A percentile compares a stretch with the other conserved stretches of the same genome.
These are phyloP conservation scores for Drosophila watanabei DNA, from an alignment of 1,140 invertebrate species.

Conservation along the genomic window DNA sequence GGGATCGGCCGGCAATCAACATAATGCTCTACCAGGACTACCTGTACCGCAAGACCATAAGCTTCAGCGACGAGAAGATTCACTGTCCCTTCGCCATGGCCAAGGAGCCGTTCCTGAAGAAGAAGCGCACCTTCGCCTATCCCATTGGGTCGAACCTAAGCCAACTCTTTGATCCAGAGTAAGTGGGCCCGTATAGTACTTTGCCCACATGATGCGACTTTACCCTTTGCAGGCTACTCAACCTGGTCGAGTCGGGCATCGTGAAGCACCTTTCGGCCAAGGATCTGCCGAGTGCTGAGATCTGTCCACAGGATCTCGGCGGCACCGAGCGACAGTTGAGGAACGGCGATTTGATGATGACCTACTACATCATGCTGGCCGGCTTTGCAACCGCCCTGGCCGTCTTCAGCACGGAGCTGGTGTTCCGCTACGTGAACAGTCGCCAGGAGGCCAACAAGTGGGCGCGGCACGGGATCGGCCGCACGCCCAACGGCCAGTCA, in stretches of 20 bases:
- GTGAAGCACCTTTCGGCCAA: constrained; percentile 88
- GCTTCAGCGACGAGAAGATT: constrained; percentile 87
- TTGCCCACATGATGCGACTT: neutral
- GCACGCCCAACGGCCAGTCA: constrained; percentile 65
- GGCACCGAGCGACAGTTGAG: constrained; percentile 92
- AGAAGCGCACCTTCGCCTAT: constrained; percentile 90
- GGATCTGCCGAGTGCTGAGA: constrained; percentile 89
- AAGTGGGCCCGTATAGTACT: constrained; percentile 72
- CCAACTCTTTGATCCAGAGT: constrained; percentile 89
- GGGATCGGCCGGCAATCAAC: constrained; percentile 89
- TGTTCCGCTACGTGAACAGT: constrained; percentile 81
- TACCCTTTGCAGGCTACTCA: constrained; percentile 87
- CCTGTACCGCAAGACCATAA: constrained; percentile 87
- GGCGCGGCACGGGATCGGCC: constrained; percentile 66
- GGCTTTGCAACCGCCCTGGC: constrained; percentile 88
- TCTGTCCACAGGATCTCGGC: constrained; percentile 92
- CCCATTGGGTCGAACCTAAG: constrained; percentile 87
- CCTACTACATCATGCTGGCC: constrained; percentile 89
- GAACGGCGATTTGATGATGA: constrained; percentile 88
- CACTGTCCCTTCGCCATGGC: constrained; percentile 91
- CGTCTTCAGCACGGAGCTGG: constrained; percentile 89
- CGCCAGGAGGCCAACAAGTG: constrained; percentile 72
- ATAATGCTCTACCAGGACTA: constrained; percentile 90
- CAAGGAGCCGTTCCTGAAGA: constrained; percentile 88
- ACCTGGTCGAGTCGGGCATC: constrained; percentile 90